Conservation (phyloP, 2,888 invertebrate species). For the Dromius quadrimaculatus region DNA sequence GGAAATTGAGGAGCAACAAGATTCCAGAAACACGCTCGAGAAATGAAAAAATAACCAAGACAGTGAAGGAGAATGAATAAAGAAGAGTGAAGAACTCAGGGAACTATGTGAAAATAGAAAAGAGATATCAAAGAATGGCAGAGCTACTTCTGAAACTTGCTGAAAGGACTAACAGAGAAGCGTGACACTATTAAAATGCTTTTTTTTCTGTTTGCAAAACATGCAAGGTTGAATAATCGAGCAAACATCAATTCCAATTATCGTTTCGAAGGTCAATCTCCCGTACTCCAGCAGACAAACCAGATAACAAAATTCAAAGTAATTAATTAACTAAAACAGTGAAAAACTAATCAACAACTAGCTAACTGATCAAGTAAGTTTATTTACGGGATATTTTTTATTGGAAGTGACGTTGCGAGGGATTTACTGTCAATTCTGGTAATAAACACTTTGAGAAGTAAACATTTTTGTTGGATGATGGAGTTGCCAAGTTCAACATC, state of each 20-base stretch:
- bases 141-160: too few relatives aligned
- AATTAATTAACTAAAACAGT: conserved; percentile 43
- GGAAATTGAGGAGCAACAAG: too few relatives aligned
- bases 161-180: too few relatives aligned
- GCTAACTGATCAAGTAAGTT: conserved; percentile 6
- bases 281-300: conserved; percentile 22
- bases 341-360: conserved; percentile 40
- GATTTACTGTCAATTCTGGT: conserved; percentile 11
- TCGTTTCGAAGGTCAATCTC: conserved; percentile 20
- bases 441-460: not conserved
- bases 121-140: too few relatives aligned
- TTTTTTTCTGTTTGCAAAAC: too few relatives aligned
- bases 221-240: too few relatives aligned
- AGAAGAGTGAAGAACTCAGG: too few relatives aligned
- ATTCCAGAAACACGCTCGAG: too few relatives aligned
- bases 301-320: conserved; percentile 39
- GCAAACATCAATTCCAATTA: conserved; percentile 46
- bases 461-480: not conserved
- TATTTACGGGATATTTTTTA: conserved; percentile 12
- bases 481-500: not conserved
- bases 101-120: too few relatives aligned
- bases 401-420: not conserved
- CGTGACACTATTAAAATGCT: too few relatives aligned
- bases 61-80: too few relatives aligned
- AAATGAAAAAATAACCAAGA: too few relatives aligned